Conservation (phyloP, 2,113 vertebrate species). For the Romanogobio albipinnatus region DNA sequence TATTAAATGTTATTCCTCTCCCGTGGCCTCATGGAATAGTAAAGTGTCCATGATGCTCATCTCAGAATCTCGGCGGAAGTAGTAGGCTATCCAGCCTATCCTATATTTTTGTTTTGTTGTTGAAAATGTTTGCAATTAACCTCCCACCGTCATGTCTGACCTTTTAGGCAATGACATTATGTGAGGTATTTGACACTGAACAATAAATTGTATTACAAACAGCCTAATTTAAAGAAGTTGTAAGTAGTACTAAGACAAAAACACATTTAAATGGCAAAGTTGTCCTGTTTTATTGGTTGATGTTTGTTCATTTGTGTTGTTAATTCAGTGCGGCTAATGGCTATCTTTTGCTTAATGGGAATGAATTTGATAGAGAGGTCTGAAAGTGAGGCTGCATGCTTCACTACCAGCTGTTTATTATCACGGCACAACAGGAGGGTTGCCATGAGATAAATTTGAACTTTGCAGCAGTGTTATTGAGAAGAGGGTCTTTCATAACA, state of each 20-base stretch:
- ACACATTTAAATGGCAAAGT: neutral
- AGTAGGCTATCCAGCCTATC: too few species aligned
- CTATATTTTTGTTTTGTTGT: too few species aligned
- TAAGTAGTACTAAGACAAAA: neutral
- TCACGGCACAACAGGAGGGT: constrained; percentile 45
- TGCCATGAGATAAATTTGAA: constrained; percentile 49
- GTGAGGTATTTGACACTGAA: neutral
- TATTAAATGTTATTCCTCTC: neutral
- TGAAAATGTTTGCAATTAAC: neutral
- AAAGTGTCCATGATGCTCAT: neutral
- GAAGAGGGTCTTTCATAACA: constrained; percentile 29
- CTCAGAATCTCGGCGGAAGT: neutral
- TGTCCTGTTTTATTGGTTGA: neutral
- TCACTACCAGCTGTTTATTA: constrained; percentile 52
- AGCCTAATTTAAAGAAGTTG: neutral
- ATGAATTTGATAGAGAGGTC: neutral
- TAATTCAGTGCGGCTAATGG: neutral
- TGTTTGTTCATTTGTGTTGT: neutral
- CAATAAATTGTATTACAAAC: neutral
- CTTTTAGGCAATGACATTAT: neutral
- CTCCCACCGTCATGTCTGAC: neutral
- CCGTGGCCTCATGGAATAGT: too few species aligned
- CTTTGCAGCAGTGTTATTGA: constrained; percentile 20
- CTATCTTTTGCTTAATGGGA: neutral
- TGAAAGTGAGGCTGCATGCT: constrained; percentile 6